These are phyloP conservation scores for Dioctria linearis DNA, from an alignment of 2,888 invertebrate species.

Conservation along the genomic window DNA sequence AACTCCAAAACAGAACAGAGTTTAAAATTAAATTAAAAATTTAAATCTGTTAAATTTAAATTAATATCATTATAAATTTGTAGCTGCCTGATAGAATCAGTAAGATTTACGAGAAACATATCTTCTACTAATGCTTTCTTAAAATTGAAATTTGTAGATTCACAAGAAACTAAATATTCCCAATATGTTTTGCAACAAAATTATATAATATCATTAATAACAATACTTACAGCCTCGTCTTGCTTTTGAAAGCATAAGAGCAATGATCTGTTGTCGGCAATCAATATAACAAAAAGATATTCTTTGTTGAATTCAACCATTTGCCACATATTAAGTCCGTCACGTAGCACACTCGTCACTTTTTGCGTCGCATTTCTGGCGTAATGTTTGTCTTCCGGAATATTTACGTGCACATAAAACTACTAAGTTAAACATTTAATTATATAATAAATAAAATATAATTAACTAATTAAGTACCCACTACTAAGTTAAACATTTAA, in stretches of 20 bases:
- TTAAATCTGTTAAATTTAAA: too few species aligned
- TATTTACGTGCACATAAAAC: slow-evolving; percentile 56
- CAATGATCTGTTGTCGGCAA: slow-evolving; percentile 56
- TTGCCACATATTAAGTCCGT: slow-evolving; percentile 56
- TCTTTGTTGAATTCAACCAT: slow-evolving; percentile 51
- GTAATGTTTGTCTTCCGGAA: slow-evolving; percentile 28
- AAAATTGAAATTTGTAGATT: too few species aligned
- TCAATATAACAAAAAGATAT: slow-evolving; percentile 56
- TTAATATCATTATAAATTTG: too few species aligned
- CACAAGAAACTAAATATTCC: too few species aligned
- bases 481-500: slow-evolving; percentile 34
- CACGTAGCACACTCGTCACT: slow-evolving; percentile 44
- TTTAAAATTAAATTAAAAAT: too few species aligned
- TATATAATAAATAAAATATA: neutral
- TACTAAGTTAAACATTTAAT: slow-evolving; percentile 36
- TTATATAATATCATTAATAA: too few species aligned
- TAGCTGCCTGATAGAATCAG: too few species aligned
- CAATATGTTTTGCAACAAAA: too few species aligned
- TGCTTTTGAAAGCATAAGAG: slow-evolving; percentile 55
- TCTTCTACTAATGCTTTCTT: too few species aligned
- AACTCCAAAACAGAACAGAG: too few species aligned
- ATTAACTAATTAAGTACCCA: slow-evolving; percentile 29
- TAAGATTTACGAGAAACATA: too few species aligned
- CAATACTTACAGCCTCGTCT: slow-evolving; percentile 22
- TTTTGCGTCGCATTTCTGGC: slow-evolving; percentile 38